Percentiles rank a stretch among this genome's conserved stretches.
Conservation (phyloP, 2,888 invertebrate genomes). For the Tenthredo mesomela region DNA sequence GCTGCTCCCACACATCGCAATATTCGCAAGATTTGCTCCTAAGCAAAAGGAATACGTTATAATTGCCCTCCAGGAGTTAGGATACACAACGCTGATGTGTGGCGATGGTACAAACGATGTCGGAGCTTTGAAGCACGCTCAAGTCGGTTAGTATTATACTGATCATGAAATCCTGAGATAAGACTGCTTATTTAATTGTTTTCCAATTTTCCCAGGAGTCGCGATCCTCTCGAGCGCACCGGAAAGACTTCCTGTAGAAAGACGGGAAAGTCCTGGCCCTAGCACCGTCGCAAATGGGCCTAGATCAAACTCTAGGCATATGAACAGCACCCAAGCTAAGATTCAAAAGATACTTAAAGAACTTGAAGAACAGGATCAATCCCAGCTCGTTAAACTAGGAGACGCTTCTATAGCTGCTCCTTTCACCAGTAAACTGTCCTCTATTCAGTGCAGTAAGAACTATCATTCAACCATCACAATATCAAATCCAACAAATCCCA, state of each 20-base stretch:
- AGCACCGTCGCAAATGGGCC: slow-evolving; percentile 62
- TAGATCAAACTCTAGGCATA: slow-evolving; percentile 57
- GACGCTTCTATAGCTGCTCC: slow-evolving; percentile 99
- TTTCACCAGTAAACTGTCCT: slow-evolving; percentile 98
- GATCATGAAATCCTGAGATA: slow-evolving; percentile 30
- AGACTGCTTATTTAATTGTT: not conserved
- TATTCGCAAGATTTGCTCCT: slow-evolving; percentile 98
- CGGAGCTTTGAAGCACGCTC: slow-evolving; percentile 98
- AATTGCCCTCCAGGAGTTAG: slow-evolving; percentile 91
- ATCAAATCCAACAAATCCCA: not conserved
- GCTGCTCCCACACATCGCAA: slow-evolving; percentile 91
- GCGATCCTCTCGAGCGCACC: slow-evolving; percentile 93
- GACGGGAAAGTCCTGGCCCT: slow-evolving; percentile 60
- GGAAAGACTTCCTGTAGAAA: slow-evolving; percentile 78
- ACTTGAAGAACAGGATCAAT: slow-evolving; percentile 91
- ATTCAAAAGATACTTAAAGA: slow-evolving; percentile 89
- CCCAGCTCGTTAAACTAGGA: slow-evolving; percentile 95
- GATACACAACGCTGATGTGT: slow-evolving; percentile 97
- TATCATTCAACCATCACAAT: not conserved
- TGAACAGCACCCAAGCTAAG: slow-evolving; percentile 76
- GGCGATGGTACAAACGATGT: slow-evolving; percentile 99
- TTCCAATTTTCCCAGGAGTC: slow-evolving; percentile 81
- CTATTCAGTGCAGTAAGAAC: slow-evolving; percentile 94
- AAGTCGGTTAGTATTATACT: slow-evolving; percentile 83
- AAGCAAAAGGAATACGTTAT: slow-evolving; percentile 99